A percentile compares a stretch with the other conserved stretches of the same genome.
These are phyloP conservation scores for Uria lomvia DNA, from an alignment of 2,113 vertebrate genomes.

Conservation along the genomic window DNA sequence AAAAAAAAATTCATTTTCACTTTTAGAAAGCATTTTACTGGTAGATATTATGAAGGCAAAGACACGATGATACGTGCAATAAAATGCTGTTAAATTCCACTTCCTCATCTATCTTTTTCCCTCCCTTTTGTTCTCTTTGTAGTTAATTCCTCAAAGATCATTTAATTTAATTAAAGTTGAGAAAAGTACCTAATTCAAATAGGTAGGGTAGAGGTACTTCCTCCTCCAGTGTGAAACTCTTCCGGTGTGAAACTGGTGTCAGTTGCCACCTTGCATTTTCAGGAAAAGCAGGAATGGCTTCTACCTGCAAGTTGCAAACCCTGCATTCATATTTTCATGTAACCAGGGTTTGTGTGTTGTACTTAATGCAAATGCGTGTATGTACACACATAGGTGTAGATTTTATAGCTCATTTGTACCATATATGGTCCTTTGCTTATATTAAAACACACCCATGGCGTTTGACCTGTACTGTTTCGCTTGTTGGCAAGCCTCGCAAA, in stretches of 20 bases:
- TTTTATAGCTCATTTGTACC: not conserved
- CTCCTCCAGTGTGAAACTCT: not conserved
- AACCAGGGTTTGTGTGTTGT: not conserved
- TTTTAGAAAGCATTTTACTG: slow-evolving; percentile 50
- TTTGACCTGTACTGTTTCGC: not conserved
- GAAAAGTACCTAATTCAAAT: slow-evolving; percentile 52
- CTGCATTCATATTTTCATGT: not conserved
- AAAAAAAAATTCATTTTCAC: slow-evolving; percentile 64
- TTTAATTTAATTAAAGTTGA: slow-evolving; percentile 68
- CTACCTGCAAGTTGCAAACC: not conserved
- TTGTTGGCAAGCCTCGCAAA: not conserved
- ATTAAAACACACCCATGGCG: not conserved
- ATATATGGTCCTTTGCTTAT: not conserved
- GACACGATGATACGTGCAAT: slow-evolving; percentile 15
- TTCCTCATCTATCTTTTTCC: slow-evolving; percentile 53
- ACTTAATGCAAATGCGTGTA: not conserved
- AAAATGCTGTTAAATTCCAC: slow-evolving; percentile 65
- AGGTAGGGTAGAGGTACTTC: not conserved
- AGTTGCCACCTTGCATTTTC: not conserved
- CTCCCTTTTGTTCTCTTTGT: slow-evolving; percentile 51
- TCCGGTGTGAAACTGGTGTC: not conserved
- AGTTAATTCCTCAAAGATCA: slow-evolving; percentile 60
- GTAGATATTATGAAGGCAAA: slow-evolving; percentile 52
- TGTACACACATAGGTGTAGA: not conserved
- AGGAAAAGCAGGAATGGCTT: not conserved